Conservation (phyloP, 1,140 invertebrate species). For the Megalonaias nervosa region DNA sequence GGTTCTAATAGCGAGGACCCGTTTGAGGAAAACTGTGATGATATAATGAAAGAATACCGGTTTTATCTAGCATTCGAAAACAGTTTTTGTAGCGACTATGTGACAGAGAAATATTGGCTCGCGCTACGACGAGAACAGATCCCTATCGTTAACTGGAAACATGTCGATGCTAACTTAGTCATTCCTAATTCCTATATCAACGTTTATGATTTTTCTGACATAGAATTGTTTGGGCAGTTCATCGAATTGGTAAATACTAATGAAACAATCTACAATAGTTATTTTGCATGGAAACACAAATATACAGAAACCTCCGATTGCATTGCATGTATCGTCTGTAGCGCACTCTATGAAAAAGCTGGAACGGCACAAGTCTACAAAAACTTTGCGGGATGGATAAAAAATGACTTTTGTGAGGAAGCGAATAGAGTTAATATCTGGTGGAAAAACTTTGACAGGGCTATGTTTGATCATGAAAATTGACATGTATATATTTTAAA, state of each 20-base stretch:
- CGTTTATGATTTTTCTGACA: conserved; percentile 92
- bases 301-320: conserved; percentile 45
- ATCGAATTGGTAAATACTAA: conserved; percentile 75
- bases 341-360: conserved; percentile 41
- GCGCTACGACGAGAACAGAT: conserved; percentile 50
- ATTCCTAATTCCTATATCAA: conserved; percentile 89
- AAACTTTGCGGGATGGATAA: conserved; percentile 54
- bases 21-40: conserved; percentile 43
- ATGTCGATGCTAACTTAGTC: conserved; percentile 51
- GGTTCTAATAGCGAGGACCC: conserved; percentile 36
- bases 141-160: conserved; percentile 60
- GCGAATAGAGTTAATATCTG: neutral
- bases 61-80: conserved; percentile 79
- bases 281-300: conserved; percentile 61
- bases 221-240: conserved; percentile 88
- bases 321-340: conserved; percentile 42
- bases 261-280: conserved; percentile 63
- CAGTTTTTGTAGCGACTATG: conserved; percentile 68
- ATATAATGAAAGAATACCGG: conserved; percentile 81
- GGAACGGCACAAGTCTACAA: conserved; percentile 50
- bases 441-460: too few species aligned
- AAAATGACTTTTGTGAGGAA: conserved; percentile 43
- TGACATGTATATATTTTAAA: too few species aligned
- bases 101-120: conserved; percentile 70
- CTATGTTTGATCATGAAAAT: too few species aligned